Conservation (phyloP, 2,797 vertebrate genomes). For the Danio choprae region DNA sequence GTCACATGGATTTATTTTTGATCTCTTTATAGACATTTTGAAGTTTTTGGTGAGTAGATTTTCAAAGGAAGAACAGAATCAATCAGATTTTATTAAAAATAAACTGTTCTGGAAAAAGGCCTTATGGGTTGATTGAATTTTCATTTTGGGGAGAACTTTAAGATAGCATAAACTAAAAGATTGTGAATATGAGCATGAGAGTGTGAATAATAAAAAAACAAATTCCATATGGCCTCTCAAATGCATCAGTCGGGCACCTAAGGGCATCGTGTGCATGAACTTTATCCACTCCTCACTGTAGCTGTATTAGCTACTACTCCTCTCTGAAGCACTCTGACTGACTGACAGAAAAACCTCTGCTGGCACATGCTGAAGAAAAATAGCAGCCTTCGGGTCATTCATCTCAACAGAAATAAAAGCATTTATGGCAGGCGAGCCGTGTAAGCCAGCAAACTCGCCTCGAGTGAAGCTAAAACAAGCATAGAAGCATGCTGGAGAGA, state of each 20-base stretch:
- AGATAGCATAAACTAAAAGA: constrained; percentile 62
- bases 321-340: constrained; percentile 47
- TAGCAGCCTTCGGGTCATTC: constrained; percentile 62
- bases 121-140: too few relatives aligned
- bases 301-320: constrained; percentile 49
- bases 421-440: constrained; percentile 64
- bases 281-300: constrained; percentile 37
- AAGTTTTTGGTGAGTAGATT: too few relatives aligned
- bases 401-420: constrained; percentile 57
- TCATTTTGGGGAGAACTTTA: constrained; percentile 22
- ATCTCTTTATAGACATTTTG: too few relatives aligned
- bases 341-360: constrained; percentile 54
- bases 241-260: constrained; percentile 65
- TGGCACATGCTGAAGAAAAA: constrained; percentile 62
- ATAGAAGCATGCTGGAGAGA: constrained; percentile 28
- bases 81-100: too few relatives aligned
- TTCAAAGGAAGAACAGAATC: too few relatives aligned
- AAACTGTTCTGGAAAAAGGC: too few relatives aligned
- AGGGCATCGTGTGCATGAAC: constrained; percentile 60
- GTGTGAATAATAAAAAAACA: constrained; percentile 14
- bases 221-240: constrained; percentile 66
- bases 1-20: too few relatives aligned
- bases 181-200: constrained; percentile 60
- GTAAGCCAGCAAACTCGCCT: constrained; percentile 48
- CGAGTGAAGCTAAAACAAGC: constrained; percentile 30